These are phyloP conservation scores for Chelonus insularis DNA, from an alignment of 1,140 invertebrate genomes.

Conservation along the genomic window DNA sequence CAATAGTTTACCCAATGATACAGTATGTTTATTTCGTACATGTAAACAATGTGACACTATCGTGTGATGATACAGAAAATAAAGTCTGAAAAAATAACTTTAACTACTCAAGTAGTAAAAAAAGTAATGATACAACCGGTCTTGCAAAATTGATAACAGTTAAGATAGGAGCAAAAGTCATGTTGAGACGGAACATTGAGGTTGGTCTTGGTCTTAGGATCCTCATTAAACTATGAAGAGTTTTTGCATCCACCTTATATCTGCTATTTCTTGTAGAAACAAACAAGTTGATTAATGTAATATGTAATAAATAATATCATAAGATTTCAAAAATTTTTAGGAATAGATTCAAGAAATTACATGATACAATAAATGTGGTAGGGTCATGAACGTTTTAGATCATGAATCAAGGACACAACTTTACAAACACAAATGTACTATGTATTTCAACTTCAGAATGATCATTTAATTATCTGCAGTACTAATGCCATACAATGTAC, in stretches of 20 bases:
- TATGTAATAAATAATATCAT: too few relatives aligned
- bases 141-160: constrained; percentile 24
- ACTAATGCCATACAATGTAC: too few relatives aligned
- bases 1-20: background rate
- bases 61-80: constrained; percentile 17
- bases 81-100: background rate
- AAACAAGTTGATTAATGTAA: too few relatives aligned
- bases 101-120: background rate
- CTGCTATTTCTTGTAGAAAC: constrained; percentile 14
- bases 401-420: too few relatives aligned
- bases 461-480: too few relatives aligned
- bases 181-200: constrained; percentile 42
- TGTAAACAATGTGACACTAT: constrained; percentile 14
- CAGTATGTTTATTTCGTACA: background rate
- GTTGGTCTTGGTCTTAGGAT: constrained; percentile 35
- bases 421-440: too few relatives aligned
- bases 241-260: constrained; percentile 42
- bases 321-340: too few relatives aligned
- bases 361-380: too few relatives aligned
- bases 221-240: too few relatives aligned
- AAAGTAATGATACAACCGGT: background rate
- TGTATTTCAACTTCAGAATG: too few relatives aligned
- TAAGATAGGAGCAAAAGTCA: constrained; percentile 34
- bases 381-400: too few relatives aligned
- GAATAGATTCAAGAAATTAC: too few relatives aligned